These are phyloP conservation scores for Notospermus geniculatus DNA, from an alignment of 1,140 invertebrate species.

Conservation along the genomic window DNA sequence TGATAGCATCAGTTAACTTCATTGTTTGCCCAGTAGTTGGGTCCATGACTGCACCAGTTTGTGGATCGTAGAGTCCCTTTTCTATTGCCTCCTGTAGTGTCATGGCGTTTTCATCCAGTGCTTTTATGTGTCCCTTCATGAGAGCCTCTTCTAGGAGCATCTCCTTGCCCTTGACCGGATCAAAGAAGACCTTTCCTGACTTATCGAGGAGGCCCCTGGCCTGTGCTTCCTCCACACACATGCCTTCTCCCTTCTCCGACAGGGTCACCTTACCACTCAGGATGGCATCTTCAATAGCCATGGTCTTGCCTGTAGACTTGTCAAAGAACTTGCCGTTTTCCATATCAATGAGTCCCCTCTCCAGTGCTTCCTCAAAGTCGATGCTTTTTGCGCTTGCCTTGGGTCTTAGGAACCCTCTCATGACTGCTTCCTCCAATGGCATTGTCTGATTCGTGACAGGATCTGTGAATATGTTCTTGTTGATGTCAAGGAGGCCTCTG, in stretches of 20 bases:
- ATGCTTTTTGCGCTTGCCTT: constrained; percentile 16
- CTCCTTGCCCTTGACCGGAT: constrained; percentile 26
- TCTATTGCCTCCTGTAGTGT: too few relatives aligned
- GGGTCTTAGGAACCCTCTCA: constrained; percentile 26
- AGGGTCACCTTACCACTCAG: background rate
- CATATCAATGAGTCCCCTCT: constrained; percentile 40
- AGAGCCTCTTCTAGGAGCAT: constrained; percentile 54
- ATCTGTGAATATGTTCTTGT: background rate
- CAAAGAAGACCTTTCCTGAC: constrained; percentile 15
- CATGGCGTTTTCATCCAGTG: constrained; percentile 31
- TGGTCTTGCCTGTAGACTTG: background rate
- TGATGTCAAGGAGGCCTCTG: background rate
- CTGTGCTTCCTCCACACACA: background rate
- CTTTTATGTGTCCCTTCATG: constrained; percentile 68
- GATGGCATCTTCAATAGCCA: background rate
- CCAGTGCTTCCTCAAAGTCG: constrained; percentile 66
- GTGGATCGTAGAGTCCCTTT: constrained; percentile 75
- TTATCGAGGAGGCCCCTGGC: background rate
- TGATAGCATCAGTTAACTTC: background rate
- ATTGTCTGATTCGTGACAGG: background rate
- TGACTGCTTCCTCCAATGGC: background rate
- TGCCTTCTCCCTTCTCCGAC: background rate
- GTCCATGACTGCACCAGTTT: constrained; percentile 75
- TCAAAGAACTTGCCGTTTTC: constrained; percentile 27
- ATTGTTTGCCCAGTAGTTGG: constrained; percentile 77